Percentiles rank a stretch among this genome's conserved stretches.
Evolutionary conservation across 2,888 invertebrate species (phyloP).

Genomic region (Protophormia terraenovae): DNA sequence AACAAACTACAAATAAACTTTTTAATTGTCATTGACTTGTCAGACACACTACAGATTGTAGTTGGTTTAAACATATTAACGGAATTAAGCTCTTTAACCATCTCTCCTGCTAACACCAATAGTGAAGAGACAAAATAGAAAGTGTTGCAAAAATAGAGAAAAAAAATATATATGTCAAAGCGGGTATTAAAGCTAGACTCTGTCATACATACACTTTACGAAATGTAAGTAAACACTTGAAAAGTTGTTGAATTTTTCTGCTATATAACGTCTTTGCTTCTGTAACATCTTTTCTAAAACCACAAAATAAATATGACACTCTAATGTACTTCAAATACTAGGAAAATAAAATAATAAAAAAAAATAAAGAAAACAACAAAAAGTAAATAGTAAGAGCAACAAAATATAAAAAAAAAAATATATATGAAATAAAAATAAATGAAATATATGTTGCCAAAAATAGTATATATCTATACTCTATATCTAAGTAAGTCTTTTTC

Average conservation of each 20-base stretch:
- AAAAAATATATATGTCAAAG: constrained; percentile 6
- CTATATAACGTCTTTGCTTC: too few species aligned
- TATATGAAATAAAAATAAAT: constrained; percentile 13
- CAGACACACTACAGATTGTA: neutral
- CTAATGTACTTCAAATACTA: constrained; percentile 26
- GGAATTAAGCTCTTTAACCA: neutral
- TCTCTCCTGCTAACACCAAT: neutral
- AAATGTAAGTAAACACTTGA: constrained; percentile 34
- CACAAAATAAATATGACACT: constrained; percentile 50
- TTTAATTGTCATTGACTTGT: constrained; percentile 40
- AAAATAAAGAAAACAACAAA: neutral
- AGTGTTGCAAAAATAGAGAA: constrained; percentile 9
- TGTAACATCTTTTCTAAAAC: neutral
- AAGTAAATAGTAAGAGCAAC: too few species aligned
- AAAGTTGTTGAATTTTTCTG: constrained; percentile 48
- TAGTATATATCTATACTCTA: neutral
- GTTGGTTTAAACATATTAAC: too few species aligned
- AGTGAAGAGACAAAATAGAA: neutral
- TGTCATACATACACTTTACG: neutral
- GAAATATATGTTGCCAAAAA: neutral
- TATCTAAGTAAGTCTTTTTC: neutral
- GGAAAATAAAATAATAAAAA: constrained; percentile 16
- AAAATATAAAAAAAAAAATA: neutral
- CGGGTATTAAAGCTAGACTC: constrained; percentile 29
- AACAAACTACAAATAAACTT: neutral